Conservation (phyloP, 2,113 vertebrate species). For the Cephalopterus ornatus region DNA sequence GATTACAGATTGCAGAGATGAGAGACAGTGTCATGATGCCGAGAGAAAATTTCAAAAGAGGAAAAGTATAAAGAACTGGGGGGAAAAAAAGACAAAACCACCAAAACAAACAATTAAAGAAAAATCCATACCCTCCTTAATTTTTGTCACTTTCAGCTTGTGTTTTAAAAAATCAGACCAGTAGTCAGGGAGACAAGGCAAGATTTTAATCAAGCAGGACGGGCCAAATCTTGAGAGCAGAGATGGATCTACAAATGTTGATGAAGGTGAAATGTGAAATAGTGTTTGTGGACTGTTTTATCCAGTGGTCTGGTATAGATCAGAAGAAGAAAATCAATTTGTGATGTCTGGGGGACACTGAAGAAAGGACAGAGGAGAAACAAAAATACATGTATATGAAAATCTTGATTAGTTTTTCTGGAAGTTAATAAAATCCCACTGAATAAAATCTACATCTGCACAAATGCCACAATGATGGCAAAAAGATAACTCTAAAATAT, state of each 20-base stretch:
- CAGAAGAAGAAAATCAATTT: not conserved
- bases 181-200: not conserved
- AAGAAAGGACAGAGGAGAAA: not conserved
- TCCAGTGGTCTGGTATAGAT: not conserved
- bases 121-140: not conserved
- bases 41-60: not conserved
- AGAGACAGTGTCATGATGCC: not conserved
- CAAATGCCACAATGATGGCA: not conserved
- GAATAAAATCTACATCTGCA: not conserved
- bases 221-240: not conserved
- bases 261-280: not conserved
- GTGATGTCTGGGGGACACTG: not conserved
- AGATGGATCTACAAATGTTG: not conserved
- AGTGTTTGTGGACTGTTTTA: not conserved
- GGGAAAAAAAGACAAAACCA: not conserved
- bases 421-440: not conserved
- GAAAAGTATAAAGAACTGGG: not conserved
- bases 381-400: not conserved
- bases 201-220: not conserved
- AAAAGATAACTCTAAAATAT: not conserved
- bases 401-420: not conserved
- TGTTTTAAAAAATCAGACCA: not conserved
- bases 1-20: not conserved
- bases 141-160: not conserved
- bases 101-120: not conserved